Conservation (phyloP, 2,113 vertebrate species). For the Dermatemys mawii region DNA sequence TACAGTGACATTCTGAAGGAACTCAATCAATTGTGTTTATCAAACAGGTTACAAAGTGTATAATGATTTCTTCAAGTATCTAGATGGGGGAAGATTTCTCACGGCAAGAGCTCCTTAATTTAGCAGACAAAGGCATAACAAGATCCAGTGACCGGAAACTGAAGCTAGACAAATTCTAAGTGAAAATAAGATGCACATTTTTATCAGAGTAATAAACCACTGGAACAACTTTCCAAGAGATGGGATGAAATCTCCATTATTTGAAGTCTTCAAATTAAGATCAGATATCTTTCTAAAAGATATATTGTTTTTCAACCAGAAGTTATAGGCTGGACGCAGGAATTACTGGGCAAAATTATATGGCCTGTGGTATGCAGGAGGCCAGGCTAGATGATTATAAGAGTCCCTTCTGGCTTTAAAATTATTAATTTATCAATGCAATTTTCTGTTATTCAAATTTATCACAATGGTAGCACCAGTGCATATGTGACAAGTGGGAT, state of each 20-base stretch:
- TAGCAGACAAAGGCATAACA: neutral
- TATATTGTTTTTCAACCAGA: neutral
- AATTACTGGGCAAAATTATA: neutral
- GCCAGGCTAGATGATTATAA: neutral
- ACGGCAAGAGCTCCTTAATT: rapidly evolving
- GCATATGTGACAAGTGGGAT: neutral
- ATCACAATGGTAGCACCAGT: rapidly evolving
- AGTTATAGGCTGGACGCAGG: neutral
- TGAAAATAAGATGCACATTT: neutral
- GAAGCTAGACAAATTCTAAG: neutral
- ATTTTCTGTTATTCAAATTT: neutral
- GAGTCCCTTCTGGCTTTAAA: neutral
- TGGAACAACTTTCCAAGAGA: neutral
- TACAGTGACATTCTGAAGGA: neutral
- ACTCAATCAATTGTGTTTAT: neutral
- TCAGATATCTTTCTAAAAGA: neutral
- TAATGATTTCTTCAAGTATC: neutral
- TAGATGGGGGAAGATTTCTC: neutral
- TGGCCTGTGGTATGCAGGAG: neutral
- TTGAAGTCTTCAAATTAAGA: neutral
- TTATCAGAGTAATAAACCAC: neutral
- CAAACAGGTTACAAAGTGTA: neutral
- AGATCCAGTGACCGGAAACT: neutral
- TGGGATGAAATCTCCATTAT: neutral
- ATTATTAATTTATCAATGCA: neutral